Percentiles rank a stretch among this genome's conserved stretches.
Conservation (phyloP, 2,797 vertebrate genomes). For the Catostomus latipinnis region DNA sequence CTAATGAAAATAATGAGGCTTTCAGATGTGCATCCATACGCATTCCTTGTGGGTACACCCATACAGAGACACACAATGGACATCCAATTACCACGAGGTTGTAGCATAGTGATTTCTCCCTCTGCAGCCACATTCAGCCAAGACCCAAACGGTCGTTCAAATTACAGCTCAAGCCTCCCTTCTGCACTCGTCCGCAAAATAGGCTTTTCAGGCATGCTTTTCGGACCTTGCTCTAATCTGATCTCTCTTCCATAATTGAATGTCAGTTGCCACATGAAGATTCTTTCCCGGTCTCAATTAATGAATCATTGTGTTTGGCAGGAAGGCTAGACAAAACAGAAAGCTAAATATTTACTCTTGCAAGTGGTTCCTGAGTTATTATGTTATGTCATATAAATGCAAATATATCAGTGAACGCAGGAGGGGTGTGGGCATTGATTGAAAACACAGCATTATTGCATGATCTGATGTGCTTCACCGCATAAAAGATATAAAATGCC, state of each 20-base stretch:
- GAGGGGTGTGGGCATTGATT: constrained; percentile 63
- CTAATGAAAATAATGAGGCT: constrained; percentile 27
- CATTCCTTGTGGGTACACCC: neutral
- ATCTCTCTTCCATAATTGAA: constrained; percentile 81
- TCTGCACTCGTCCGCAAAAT: constrained; percentile 65
- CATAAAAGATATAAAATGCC: constrained; percentile 80
- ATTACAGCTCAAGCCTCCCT: constrained; percentile 69
- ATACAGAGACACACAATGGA: constrained; percentile 67
- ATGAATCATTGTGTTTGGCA: constrained; percentile 72
- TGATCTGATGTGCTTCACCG: constrained; percentile 79
- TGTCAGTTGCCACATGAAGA: constrained; percentile 83
- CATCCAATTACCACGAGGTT: constrained; percentile 82
- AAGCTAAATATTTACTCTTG: constrained; percentile 82
- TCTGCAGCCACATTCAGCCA: constrained; percentile 69
- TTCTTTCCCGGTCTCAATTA: constrained; percentile 81
- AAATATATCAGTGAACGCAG: constrained; percentile 75
- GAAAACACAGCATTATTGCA: constrained; percentile 80
- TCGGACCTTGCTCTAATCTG: constrained; percentile 76
- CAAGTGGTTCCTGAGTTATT: constrained; percentile 78
- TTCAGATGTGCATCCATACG: constrained; percentile 18
- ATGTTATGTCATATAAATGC: constrained; percentile 85
- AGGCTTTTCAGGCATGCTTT: constrained; percentile 77
- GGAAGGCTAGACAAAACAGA: constrained; percentile 74
- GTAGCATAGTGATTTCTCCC: constrained; percentile 73
- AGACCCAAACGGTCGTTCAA: constrained; percentile 74